These are phyloP conservation scores for Drosophila neocordata DNA, from an alignment of 1,140 invertebrate genomes.

Conservation along the genomic window DNA sequence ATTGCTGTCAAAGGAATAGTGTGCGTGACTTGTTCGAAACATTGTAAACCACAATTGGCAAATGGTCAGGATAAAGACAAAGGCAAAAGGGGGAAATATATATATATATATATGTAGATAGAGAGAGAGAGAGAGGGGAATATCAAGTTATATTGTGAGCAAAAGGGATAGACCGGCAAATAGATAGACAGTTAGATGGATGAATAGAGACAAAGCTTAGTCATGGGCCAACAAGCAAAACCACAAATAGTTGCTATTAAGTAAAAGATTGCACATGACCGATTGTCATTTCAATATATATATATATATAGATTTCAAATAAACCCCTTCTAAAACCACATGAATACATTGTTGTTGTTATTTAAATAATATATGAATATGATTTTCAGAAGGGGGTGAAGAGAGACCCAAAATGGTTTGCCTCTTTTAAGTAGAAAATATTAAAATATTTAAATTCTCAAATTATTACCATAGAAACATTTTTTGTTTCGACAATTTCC, in stretches of 20 bases:
- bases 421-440: constrained; percentile 40
- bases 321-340: background rate
- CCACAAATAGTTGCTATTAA: constrained; percentile 55
- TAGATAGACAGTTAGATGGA: background rate
- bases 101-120: background rate
- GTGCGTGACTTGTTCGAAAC: constrained; percentile 43
- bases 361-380: constrained; percentile 2
- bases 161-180: background rate
- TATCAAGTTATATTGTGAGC: constrained; percentile 6
- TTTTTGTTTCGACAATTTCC: background rate
- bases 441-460: constrained; percentile 8
- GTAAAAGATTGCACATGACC: constrained; percentile 35
- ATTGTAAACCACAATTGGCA: constrained; percentile 42
- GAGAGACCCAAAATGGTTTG: too few relatives aligned
- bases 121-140: background rate
- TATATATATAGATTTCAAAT: constrained; percentile 8
- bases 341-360: background rate
- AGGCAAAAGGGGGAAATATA: too few relatives aligned
- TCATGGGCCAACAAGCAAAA: constrained; percentile 26
- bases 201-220: background rate
- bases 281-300: constrained; percentile 17
- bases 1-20: constrained; percentile 10
- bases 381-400: background rate
- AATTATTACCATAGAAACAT: constrained; percentile 1
- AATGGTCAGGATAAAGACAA: background rate